Evolutionary conservation across 2,113 vertebrate species (phyloP).

Genomic region (Ptilonorhynchus violaceus): DNA sequence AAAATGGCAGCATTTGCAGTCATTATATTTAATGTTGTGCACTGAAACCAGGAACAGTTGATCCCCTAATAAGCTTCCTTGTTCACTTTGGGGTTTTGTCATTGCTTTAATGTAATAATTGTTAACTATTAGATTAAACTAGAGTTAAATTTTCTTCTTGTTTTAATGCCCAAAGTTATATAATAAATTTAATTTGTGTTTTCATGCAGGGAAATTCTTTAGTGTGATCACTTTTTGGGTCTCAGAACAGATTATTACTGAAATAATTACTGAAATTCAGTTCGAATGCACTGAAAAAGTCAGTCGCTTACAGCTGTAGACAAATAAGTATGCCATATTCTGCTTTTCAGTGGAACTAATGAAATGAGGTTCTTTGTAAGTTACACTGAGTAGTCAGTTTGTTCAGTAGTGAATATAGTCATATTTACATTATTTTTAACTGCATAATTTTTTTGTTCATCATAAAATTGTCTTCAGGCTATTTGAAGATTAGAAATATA

Average conservation of each 20-base stretch:
- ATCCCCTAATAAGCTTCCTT: not conserved
- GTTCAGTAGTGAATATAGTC: not conserved
- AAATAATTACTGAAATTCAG: too few species aligned
- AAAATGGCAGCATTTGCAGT: not conserved
- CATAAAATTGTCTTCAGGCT: not conserved
- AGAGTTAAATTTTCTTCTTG: not conserved
- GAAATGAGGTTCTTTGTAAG: not conserved
- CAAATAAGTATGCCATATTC: not conserved
- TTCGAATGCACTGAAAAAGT: not conserved
- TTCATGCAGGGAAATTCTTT: not conserved
- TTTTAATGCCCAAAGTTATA: not conserved
- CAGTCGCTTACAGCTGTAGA: not conserved
- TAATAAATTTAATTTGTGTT: not conserved
- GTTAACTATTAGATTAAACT: not conserved
- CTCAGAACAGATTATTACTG: not conserved
- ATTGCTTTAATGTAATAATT: not conserved
- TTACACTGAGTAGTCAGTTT: not conserved
- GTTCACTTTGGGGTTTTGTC: not conserved
- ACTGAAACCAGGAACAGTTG: not conserved
- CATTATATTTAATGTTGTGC: not conserved
- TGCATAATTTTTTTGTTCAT: not conserved
- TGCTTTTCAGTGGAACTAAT: not conserved
- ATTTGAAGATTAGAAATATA: not conserved
- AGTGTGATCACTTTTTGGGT: not conserved
- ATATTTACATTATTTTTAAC: slow-evolving; percentile 4